Evolutionary conservation across 2,888 invertebrate genomes (phyloP), one percentile per base, ranked within the genome.

Genomic region (Gymnoscelis rufifasciata): DNA sequence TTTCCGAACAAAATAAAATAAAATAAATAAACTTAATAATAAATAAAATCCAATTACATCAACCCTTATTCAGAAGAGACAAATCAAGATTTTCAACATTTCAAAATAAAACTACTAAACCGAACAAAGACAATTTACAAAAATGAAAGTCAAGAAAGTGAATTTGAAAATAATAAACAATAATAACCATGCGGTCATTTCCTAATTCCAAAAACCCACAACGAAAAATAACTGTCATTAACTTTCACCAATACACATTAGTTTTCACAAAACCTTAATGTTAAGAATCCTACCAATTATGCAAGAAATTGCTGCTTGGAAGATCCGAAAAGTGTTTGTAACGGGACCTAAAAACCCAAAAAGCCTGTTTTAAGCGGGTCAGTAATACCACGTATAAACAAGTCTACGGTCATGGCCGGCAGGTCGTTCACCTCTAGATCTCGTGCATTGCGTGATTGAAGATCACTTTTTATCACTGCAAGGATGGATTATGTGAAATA

Each of bases 401-500:
- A 50, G 50, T 40, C 48, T 50, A 51, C 64, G 71, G 73, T 70
- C 73, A 73, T 49, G 72, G 71, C 71, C 71, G 66, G 50, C 40
- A 43, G 71, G 66, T 62, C 70, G 42, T 65, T 66, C 57, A 68
- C 62, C 71, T 36, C 52, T 51, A 14, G 14, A 33, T 49, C 44
- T 47, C 44, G 39, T 35, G 51, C 51, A 45, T 43, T 15, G 51
- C 46, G 27, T 38, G 43, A 33, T 38, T 26, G 23, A 10, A 31
- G 11, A 28, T 35, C 52, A 54, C 14, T 33, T 33, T 33, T 30
- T 14, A 19, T 19, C 5, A 3, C 19, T 19, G 2, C 5, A 19
- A 3, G 19, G 19, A 19, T 3, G 5, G 19, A 19, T 2, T 19
- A 19, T 19, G 19, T n/a, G n/a, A n/a, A 19, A 19, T 19, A 19